These are phyloP conservation scores for Poeciliopsis presidionis DNA, from an alignment of 2,797 vertebrate genomes.

Conservation along the genomic window DNA sequence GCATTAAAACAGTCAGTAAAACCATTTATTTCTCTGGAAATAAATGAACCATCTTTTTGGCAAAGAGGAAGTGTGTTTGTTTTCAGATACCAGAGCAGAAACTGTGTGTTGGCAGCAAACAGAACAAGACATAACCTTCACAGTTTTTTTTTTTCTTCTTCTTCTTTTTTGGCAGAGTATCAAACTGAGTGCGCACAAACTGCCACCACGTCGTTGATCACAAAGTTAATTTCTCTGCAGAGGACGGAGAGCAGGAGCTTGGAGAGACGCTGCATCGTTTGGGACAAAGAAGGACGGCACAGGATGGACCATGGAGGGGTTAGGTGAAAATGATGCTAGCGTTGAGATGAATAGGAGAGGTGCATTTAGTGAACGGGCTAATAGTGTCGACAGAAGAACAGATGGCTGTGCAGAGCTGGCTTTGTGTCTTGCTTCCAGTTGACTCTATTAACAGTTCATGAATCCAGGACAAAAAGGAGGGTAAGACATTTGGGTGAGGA, in stretches of 20 bases:
- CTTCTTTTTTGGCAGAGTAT: conserved; percentile 55
- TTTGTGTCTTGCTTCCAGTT: conserved; percentile 42
- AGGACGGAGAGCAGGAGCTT: conserved; percentile 42
- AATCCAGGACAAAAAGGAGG: conserved; percentile 12
- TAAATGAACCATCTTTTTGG: conserved; percentile 26
- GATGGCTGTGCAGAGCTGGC: conserved; percentile 56
- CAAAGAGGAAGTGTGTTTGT: conserved; percentile 20
- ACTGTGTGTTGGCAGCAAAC: conserved; percentile 53
- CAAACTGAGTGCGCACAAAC: conserved; percentile 47
- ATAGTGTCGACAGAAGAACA: conserved; percentile 30
- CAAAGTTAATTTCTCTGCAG: conserved; percentile 70
- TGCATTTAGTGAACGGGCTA: background rate
- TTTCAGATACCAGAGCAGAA: conserved; percentile 43
- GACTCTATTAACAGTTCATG: conserved; percentile 53
- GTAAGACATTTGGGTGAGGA: background rate
- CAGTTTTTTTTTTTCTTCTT: background rate
- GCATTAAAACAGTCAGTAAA: background rate
- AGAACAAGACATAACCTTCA: conserved; percentile 64
- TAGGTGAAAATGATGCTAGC: conserved; percentile 41
- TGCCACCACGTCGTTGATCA: conserved; percentile 53
- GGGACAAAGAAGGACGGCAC: conserved; percentile 35
- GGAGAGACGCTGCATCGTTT: conserved; percentile 26
- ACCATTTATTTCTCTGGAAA: background rate
- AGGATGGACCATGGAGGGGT: conserved; percentile 54
- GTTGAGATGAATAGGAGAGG: conserved; percentile 11